Base-by-base conservation (phyloP, 2,113 vertebrate species). In the Labeo rohita region DNA sequence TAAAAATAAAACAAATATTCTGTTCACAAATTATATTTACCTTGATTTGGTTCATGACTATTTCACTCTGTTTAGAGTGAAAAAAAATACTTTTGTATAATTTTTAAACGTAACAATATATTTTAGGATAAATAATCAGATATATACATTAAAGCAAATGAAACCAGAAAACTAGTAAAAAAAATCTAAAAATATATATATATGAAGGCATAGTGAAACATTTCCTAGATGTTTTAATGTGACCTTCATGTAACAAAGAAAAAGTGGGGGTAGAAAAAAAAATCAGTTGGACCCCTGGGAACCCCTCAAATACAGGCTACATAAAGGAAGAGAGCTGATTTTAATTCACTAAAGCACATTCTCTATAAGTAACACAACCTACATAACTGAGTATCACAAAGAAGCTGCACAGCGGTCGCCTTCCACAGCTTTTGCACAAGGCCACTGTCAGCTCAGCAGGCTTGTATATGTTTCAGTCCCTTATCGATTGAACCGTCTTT, bases 341-440 rank as follows among this genome's bases (percentile, higher is more conserved):
- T 74, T 72, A 36, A 52, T 52, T 56, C 34, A 70, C 50, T 52
- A 54, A 54, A 83, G 16, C 68, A 47, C 49, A 78, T 36, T 59
- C 49, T 83, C 68, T 34, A 54, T 59, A 16, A 47, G 2, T 47
- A 43, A 36, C 39, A 49, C 54, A 28, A 63, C 77, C 56, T 80
- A 52, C 74, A 76, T 34, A 83, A 72, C 16, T 1, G 15, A n/a
- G 52, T 49, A 18, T 28, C 52, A 84, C 36, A 84, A 84, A 84
- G 54, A 83, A 83, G 16, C 52, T 34, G 83, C 72, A 28, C 83
- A 66, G 73, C 43, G 1, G 84, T 77, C 8, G 34, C 84, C 75
- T 68, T 50, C 10, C 11, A 78, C 47, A 39, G 50, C 61, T 65
- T 85, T 43, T 45, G 1, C 47, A 39, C 39, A 52, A n/a, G 52